Evolutionary conservation across 1,140 invertebrate species (phyloP).

Genomic region (Palaemon carinicauda): DNA sequence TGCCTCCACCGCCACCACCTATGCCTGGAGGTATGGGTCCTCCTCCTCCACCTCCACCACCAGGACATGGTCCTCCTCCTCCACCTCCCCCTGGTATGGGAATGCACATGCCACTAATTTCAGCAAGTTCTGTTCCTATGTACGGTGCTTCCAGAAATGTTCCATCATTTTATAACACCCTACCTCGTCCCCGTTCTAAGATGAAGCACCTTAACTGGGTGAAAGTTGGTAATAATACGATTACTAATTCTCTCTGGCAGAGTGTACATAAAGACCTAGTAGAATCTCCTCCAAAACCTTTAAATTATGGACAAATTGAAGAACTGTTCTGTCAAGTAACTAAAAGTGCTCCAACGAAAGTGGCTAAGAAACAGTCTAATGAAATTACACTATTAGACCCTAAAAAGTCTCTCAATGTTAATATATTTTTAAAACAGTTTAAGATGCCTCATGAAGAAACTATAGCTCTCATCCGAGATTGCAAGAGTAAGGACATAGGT

Average conservation of each 20-base stretch:
- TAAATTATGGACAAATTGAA: constrained; percentile 78
- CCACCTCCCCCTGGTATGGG: constrained; percentile 4
- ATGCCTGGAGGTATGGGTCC: constrained; percentile 4
- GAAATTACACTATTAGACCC: constrained; percentile 81
- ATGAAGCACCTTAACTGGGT: constrained; percentile 96
- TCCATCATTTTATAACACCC: constrained; percentile 62
- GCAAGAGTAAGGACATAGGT: constrained; percentile 88
- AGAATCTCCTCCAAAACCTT: not conserved
- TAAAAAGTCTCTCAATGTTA: constrained; percentile 94
- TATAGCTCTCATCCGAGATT: constrained; percentile 83
- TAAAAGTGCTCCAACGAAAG: constrained; percentile 63
- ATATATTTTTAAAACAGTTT: constrained; percentile 98
- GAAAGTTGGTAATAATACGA: constrained; percentile 71
- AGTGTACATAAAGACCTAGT: constrained; percentile 25
- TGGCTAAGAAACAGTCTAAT: constrained; percentile 1
- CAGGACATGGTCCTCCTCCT: not conserved
- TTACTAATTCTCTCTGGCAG: constrained; percentile 44
- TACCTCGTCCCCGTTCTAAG: constrained; percentile 84
- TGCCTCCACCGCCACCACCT: not conserved
- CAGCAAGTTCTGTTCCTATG: not conserved
- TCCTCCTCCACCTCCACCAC: constrained; percentile 22
- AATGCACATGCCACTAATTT: not conserved
- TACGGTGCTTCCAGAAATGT: not conserved
- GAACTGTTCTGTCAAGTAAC: constrained; percentile 78
- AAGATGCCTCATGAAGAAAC: constrained; percentile 90